Evolutionary conservation across 2,113 vertebrate genomes (phyloP), one percentile per base, ranked within the genome.

Genomic region (Sebastes schlegelii): DNA sequence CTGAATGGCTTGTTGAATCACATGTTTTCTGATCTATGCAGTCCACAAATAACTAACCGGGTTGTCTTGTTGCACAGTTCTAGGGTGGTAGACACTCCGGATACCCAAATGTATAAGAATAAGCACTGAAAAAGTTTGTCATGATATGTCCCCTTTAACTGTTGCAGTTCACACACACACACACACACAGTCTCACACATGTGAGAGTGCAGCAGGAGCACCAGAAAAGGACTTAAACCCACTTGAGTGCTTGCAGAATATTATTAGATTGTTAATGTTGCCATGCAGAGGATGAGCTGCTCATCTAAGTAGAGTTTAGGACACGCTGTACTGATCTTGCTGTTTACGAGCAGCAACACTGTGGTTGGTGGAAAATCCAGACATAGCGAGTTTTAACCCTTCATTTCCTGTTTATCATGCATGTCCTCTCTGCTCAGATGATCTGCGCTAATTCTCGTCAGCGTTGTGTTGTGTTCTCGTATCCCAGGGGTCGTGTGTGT

Each of bases 371-470:
- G 86, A 90, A 94, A 91, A 85, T 91, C 79, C 85, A 93, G 83
- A 87, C 40, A 13, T 51, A 67, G 63, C 67, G 0, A 34, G 46
- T 85, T 92, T 94, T 94, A 94, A 94, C 92, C 85, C 92, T 93
- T 94, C 80, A 68, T 83, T 94, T 94, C 92, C 92, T 94, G 92
- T 94, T 94, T 92, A 84, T 54, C 69, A n/a, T 66, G 72, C 85
- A 80, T 14, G 80, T 81, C 71, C 65, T 85, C 66, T 80, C 45
- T 82, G 81, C 89, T 89, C 49, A 81, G 85, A 79, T 12, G 10
- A 19, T 58, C 42, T 68, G 51, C 40, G 62, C 54, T 19, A 43
- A 54, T 89, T 87, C 86, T 87, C 83, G 74, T 80, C 67, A 87
- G 3, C 1, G 49, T 4, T 16, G 65, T 1, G 34, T 77, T 1